These are phyloP conservation scores for Notodonta ziczac DNA, from an alignment of 2,888 invertebrate genomes.

Conservation along the genomic window DNA sequence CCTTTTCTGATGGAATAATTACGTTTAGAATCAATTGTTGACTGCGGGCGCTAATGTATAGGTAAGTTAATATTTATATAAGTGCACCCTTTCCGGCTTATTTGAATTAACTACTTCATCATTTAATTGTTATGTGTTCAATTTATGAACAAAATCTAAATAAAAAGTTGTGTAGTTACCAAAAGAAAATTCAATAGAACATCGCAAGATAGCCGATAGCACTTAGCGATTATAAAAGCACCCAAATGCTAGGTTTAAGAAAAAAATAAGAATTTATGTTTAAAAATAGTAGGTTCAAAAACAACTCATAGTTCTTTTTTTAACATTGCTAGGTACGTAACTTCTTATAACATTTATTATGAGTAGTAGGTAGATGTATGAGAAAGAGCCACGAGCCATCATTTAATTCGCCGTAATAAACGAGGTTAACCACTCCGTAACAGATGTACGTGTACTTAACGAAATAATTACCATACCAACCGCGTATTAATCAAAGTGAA, in stretches of 20 bases:
- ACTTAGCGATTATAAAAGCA: too few relatives aligned
- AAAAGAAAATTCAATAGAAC: too few relatives aligned
- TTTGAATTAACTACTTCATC: not conserved
- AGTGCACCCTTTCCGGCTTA: not conserved
- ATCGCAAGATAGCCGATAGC: too few relatives aligned
- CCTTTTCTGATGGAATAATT: constrained; percentile 53
- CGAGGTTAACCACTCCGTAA: constrained; percentile 12
- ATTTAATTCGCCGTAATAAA: constrained; percentile 11
- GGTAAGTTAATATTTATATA: constrained; percentile 31
- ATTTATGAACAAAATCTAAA: not conserved
- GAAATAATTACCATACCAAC: constrained; percentile 34
- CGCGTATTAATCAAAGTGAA: constrained; percentile 41
- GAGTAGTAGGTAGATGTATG: not conserved
- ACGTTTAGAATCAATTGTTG: constrained; percentile 56
- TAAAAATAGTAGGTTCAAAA: not conserved
- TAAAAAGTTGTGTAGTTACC: too few relatives aligned
- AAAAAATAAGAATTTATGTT: not conserved
- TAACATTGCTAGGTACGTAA: constrained; percentile 1
- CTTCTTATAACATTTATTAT: not conserved
- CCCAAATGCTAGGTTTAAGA: too few relatives aligned
- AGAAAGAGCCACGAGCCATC: constrained; percentile 1
- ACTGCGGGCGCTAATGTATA: constrained; percentile 32
- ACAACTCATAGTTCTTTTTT: not conserved
- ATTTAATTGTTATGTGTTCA: constrained; percentile 12
- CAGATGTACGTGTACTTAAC: constrained; percentile 24